phyloP scores from a whole-genome alignment of 2,113 vertebrate species.

The Pleuronectes platessa region DNA sequence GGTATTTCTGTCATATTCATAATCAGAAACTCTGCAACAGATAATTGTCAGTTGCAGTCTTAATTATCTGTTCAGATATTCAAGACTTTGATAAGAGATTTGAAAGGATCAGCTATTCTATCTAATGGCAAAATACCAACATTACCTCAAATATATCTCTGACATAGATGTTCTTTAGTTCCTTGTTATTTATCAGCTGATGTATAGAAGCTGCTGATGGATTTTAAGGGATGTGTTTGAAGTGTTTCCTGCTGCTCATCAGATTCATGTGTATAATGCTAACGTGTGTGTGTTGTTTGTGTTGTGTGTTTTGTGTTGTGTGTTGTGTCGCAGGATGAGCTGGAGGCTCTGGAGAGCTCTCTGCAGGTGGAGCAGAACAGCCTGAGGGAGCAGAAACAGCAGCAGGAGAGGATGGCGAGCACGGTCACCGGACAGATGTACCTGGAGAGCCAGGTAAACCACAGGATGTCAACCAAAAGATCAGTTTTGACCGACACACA shows the following conservation, averaged over 20 bases:
- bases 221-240: neutral
- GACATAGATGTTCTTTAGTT: too few relatives aligned
- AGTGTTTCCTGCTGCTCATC: neutral
- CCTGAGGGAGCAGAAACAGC: conserved; percentile 88
- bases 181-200: too few relatives aligned
- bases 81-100: too few relatives aligned
- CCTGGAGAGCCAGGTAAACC: conserved; percentile 92
- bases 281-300: too few relatives aligned
- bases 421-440: conserved; percentile 98
- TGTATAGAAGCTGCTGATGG: neutral
- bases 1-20: neutral
- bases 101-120: too few relatives aligned
- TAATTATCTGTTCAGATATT: too few relatives aligned
- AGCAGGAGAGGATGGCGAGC: conserved; percentile 91
- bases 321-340: conserved; percentile 85
- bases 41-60: too few relatives aligned
- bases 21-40: too few relatives aligned
- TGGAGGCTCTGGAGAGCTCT: conserved; percentile 87
- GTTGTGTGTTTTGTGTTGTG: too few relatives aligned
- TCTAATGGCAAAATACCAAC: too few relatives aligned
- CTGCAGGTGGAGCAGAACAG: conserved; percentile 87
- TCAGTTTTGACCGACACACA: neutral
- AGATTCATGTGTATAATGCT: neutral
- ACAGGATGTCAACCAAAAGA: neutral
- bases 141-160: too few relatives aligned